These are phyloP conservation scores for Megaceryle alcyon DNA, from an alignment of 2,797 vertebrate species.

Conservation along the genomic window DNA sequence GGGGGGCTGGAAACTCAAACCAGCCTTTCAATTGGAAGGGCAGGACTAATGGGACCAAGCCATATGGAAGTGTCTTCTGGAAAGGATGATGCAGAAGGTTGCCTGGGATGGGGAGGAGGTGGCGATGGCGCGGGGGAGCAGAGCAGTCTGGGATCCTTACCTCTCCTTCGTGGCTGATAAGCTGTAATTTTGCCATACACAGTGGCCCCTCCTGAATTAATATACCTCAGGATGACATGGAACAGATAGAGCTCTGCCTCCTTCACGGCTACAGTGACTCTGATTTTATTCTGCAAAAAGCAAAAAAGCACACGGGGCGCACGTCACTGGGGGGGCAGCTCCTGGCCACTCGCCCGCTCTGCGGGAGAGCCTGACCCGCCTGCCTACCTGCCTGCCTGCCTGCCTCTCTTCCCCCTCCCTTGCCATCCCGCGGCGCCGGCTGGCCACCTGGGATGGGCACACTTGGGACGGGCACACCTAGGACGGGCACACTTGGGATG, in stretches of 20 bases:
- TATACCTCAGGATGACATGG: conserved; percentile 90
- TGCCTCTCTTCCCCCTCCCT: conserved; percentile 61
- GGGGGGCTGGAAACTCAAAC: not conserved
- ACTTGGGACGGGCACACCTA: not conserved
- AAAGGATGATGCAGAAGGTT: conserved; percentile 35
- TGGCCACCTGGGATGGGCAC: not conserved
- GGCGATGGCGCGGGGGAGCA: conserved; percentile 47
- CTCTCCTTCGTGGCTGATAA: conserved; percentile 89
- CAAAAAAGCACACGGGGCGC: conserved; percentile 60
- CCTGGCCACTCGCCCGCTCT: not conserved
- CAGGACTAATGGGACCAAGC: conserved; percentile 8
- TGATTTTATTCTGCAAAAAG: conserved; percentile 85
- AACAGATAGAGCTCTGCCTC: conserved; percentile 89
- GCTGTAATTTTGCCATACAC: conserved; percentile 90
- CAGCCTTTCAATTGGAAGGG: not conserved
- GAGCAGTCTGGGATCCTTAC: conserved; percentile 77
- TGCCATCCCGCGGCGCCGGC: not conserved
- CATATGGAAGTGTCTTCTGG: conserved; percentile 39
- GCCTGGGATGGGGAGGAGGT: conserved; percentile 62
- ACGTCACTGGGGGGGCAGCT: not conserved
- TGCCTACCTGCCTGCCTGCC: conserved; percentile 67
- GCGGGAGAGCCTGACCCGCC: conserved; percentile 28
- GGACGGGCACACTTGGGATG: not conserved
- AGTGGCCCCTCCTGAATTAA: conserved; percentile 85
- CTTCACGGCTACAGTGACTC: conserved; percentile 87